These are phyloP conservation scores for Leptinotarsa defecta DNA, from an alignment of 1,140 invertebrate species.

Conservation along the genomic window DNA sequence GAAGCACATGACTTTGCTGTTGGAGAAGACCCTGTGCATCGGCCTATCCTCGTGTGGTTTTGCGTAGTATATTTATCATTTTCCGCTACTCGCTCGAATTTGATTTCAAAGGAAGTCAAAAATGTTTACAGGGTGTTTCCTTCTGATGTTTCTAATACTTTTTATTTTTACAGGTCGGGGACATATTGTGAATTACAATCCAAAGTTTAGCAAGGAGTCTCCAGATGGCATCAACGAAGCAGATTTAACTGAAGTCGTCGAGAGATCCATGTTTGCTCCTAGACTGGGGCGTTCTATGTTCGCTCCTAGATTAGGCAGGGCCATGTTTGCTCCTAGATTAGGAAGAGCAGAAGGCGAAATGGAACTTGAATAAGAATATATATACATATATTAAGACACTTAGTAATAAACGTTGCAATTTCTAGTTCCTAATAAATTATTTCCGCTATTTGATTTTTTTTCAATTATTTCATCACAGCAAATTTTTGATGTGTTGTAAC, in stretches of 20 bases:
- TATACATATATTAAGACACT: background rate
- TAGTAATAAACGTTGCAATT: background rate
- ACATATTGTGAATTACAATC: conserved; percentile 12
- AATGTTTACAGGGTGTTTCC: background rate
- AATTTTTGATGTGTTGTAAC: too few species aligned
- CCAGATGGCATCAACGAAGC: background rate
- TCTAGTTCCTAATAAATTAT: background rate
- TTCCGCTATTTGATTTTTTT: background rate
- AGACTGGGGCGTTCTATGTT: conserved; percentile 10
- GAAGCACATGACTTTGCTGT: too few species aligned
- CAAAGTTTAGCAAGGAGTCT: background rate
- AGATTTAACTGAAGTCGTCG: conserved; percentile 16
- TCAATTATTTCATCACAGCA: too few species aligned
- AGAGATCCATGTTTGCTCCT: conserved; percentile 25
- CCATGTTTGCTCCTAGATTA: background rate
- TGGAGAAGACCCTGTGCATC: too few species aligned
- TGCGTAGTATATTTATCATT: too few species aligned
- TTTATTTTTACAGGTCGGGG: conserved; percentile 10
- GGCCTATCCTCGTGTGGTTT: too few species aligned
- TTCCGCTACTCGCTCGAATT: too few species aligned
- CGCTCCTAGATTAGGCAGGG: background rate
- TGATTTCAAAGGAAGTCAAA: too few species aligned
- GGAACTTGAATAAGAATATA: conserved; percentile 1
- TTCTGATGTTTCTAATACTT: background rate
- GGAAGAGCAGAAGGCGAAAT: background rate